Evolutionary conservation across 2,888 invertebrate species (phyloP).

Genomic region (Trisateles emortualis): DNA sequence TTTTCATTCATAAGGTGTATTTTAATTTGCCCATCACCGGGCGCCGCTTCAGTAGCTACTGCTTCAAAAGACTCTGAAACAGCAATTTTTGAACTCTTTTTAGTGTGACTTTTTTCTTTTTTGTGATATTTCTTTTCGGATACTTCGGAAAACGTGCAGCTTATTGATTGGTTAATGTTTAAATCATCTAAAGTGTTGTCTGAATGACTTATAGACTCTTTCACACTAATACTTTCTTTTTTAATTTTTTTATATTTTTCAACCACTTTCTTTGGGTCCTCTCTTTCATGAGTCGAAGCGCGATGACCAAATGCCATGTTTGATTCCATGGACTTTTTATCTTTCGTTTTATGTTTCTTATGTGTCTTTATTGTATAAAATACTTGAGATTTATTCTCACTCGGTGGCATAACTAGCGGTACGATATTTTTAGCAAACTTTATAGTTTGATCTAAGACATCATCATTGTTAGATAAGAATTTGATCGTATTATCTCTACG

Average conservation of each 20-base stretch:
- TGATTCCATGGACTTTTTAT: conserved; percentile 40
- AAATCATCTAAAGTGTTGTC: conserved; percentile 73
- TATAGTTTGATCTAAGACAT: conserved; percentile 71
- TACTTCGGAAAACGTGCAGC: conserved; percentile 69
- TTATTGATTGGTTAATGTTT: conserved; percentile 70
- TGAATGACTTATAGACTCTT: conserved; percentile 63
- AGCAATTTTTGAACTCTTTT: conserved; percentile 50
- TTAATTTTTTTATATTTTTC: conserved; percentile 58
- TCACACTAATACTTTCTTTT: conserved; percentile 55
- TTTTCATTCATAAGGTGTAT: conserved; percentile 76
- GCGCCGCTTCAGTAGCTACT: conserved; percentile 63
- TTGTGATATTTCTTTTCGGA: conserved; percentile 65
- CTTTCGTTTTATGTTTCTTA: conserved; percentile 57
- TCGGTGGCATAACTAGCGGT: conserved; percentile 71
- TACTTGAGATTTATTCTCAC: conserved; percentile 56
- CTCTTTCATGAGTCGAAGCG: conserved; percentile 50
- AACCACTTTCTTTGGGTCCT: conserved; percentile 53
- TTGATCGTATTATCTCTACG: conserved; percentile 42
- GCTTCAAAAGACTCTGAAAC: conserved; percentile 75
- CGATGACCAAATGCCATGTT: conserved; percentile 34
- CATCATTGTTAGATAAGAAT: conserved; percentile 41
- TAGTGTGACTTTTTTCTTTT: conserved; percentile 49
- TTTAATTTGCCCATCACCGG: conserved; percentile 69
- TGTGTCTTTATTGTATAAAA: conserved; percentile 71
- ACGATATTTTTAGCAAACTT: conserved; percentile 71